These are phyloP conservation scores for Lutraria lutraria DNA, from an alignment of 2,888 invertebrate genomes.

Conservation along the genomic window DNA sequence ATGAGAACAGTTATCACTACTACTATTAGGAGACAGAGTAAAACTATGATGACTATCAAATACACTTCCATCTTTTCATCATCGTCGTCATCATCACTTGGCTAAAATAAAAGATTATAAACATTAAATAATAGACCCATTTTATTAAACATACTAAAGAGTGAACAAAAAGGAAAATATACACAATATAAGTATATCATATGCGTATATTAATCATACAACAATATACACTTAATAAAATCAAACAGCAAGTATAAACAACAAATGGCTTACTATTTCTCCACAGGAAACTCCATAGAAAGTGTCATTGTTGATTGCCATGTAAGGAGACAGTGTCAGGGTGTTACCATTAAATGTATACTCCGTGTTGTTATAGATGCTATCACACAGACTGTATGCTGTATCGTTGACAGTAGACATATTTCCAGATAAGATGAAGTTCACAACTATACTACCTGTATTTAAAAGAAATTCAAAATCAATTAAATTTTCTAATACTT, in stretches of 20 bases:
- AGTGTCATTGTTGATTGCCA: slow-evolving; percentile 67
- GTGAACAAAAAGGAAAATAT: neutral
- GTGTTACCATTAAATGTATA: slow-evolving; percentile 66
- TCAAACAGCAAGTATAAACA: neutral
- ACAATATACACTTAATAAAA: neutral
- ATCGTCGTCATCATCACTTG: slow-evolving; percentile 12
- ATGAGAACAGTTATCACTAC: slow-evolving; percentile 24
- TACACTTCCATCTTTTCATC: slow-evolving; percentile 42
- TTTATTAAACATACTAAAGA: neutral
- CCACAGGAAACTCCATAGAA: slow-evolving; percentile 76
- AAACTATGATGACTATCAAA: slow-evolving; percentile 53
- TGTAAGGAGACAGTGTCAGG: slow-evolving; percentile 65
- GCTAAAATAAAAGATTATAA: neutral
- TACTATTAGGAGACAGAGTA: slow-evolving; percentile 35
- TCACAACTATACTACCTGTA: slow-evolving; percentile 76
- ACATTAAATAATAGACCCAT: neutral
- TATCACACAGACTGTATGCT: slow-evolving; percentile 71
- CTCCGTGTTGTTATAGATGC: slow-evolving; percentile 59
- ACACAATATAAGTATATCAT: neutral
- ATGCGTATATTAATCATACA: neutral
- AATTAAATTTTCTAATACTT: neutral
- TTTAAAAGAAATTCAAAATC: slow-evolving; percentile 21
- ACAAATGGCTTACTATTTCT: slow-evolving; percentile 58
- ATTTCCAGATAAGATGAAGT: slow-evolving; percentile 68
- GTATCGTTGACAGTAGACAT: slow-evolving; percentile 64